Evolutionary conservation across 2,113 vertebrate genomes (phyloP), one percentile per base, ranked within the genome.

Genomic region (Columba janthina): DNA sequence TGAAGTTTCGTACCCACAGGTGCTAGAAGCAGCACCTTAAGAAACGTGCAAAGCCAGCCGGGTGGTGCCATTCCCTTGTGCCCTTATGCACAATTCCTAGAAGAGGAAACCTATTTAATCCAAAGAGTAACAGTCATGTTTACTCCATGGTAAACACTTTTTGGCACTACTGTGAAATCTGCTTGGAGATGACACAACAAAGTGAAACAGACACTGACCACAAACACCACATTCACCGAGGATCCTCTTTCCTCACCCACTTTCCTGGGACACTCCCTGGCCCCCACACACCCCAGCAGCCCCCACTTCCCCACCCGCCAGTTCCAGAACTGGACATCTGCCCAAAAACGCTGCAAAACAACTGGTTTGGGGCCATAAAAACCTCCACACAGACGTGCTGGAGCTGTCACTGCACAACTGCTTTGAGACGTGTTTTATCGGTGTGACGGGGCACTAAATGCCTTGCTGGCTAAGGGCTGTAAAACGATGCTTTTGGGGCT

Each of bases 191-290:
- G 11, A 2, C 40, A 4, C n/a, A 34, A 34, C 17, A 21, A 44
- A 51, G 51, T 9, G 50, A 15, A 77, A 32, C 15, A 38, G 58
- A 12, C 32, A 34, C 36, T 3, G 0, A 61, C 14, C 2, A 2
- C 1, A 2, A 24, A 38, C 48, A 16, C 61, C 48, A 5, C 57
- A 10, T 0, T 3, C 8, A 0, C 20, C 42, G 3, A 34, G 12
- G 19, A 15, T 2, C 5, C 25, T 2, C 5, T 13, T 11, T 26
- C 11, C 46, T 29, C 17, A 7, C 38, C 8, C 0, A 4, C 21
- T 20, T 9, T 8, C 36, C 22, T 5, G 2, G 3, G 2, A 2
- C 71, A 0, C 51, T 0, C 18, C 50, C 70, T 1, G 46, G 5
- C 4, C 40, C 73, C 3, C 6, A 1, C 1, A 5, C 76, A 64